Percentiles rank a stretch among this genome's conserved stretches.
phyloP scores from a whole-genome alignment of 2,797 vertebrate species.

The Sebastiscus albofasciatus region DNA sequence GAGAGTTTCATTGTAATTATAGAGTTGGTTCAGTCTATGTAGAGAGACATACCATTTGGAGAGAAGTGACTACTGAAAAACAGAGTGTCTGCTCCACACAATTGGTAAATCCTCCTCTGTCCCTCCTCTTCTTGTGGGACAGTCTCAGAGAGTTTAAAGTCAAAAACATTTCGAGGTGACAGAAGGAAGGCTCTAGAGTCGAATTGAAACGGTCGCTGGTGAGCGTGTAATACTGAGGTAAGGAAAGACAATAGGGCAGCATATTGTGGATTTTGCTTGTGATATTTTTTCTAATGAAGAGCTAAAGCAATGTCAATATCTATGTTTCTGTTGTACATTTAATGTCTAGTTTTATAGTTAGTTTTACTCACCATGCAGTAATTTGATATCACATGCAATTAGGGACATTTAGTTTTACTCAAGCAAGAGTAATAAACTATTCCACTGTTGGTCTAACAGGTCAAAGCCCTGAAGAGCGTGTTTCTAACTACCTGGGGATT shows the following conservation, averaged over 20 bases:
- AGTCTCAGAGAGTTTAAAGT: conserved; percentile 58
- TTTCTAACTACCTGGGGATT: conserved; percentile 84
- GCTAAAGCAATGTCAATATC: not conserved
- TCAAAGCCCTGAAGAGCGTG: conserved; percentile 78
- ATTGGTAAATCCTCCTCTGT: conserved; percentile 70
- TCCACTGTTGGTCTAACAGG: conserved; percentile 48
- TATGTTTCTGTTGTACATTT: not conserved
- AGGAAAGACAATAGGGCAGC: conserved; percentile 15
- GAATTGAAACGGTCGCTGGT: conserved; percentile 28
- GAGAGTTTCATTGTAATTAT: conserved; percentile 77
- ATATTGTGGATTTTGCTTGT: not conserved
- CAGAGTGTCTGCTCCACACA: conserved; percentile 69
- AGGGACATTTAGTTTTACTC: not conserved
- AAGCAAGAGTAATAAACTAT: conserved; percentile 1
- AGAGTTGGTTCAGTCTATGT: conserved; percentile 69
- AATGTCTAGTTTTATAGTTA: not conserved
- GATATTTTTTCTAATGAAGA: not conserved
- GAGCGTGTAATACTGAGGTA: conserved; percentile 57
- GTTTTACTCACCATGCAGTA: not conserved
- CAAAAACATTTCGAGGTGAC: conserved; percentile 59
- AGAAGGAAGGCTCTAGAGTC: conserved; percentile 29
- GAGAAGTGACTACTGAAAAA: conserved; percentile 68
- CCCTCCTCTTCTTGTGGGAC: conserved; percentile 77
- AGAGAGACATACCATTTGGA: conserved; percentile 78
- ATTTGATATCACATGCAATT: not conserved